Percentiles rank a stretch among this genome's conserved stretches.
These are phyloP conservation scores for Campopleginae sp. DNA, from an alignment of 2,888 invertebrate genomes.

Conservation along the genomic window DNA sequence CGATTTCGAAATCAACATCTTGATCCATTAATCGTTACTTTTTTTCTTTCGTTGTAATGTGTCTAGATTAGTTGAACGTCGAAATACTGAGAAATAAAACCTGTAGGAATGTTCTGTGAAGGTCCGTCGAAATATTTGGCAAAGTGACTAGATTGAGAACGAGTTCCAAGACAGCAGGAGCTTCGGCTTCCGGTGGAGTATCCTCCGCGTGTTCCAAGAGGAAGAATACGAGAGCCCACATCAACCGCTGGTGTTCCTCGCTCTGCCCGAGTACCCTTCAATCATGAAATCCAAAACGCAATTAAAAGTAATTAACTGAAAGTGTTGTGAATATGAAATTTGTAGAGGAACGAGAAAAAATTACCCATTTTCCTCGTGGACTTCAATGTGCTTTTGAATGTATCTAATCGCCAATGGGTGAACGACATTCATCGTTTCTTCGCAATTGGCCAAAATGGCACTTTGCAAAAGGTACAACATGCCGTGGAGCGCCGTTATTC, in stretches of 20 bases:
- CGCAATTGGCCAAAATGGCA: constrained; percentile 84
- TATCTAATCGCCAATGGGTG: constrained; percentile 85
- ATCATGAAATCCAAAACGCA: not conserved
- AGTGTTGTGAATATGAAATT: constrained; percentile 1
- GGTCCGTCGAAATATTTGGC: constrained; percentile 83
- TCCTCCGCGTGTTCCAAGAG: constrained; percentile 90
- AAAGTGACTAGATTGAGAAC: constrained; percentile 85
- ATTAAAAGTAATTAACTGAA: not conserved
- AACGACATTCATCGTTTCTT: constrained; percentile 85
- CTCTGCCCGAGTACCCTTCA: constrained; percentile 74
- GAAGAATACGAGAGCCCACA: constrained; percentile 92
- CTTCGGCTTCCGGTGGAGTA: constrained; percentile 86
- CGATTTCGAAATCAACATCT: too few relatives aligned
- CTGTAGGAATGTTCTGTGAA: constrained; percentile 84
- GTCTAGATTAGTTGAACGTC: too few relatives aligned
- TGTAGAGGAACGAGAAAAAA: constrained; percentile 35
- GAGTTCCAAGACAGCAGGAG: constrained; percentile 86
- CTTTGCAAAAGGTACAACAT: constrained; percentile 88
- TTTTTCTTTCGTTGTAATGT: not conserved
- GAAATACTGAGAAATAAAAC: constrained; percentile 79
- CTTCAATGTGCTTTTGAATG: constrained; percentile 85
- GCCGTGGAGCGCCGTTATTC: constrained; percentile 88
- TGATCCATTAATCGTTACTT: too few relatives aligned
- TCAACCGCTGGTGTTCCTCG: constrained; percentile 88
- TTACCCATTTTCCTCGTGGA: constrained; percentile 81